Percentiles rank a stretch among this genome's conserved stretches.
Evolutionary conservation across 2,888 invertebrate species (phyloP).

Genomic region (Pachycephus smyrnensis): DNA sequence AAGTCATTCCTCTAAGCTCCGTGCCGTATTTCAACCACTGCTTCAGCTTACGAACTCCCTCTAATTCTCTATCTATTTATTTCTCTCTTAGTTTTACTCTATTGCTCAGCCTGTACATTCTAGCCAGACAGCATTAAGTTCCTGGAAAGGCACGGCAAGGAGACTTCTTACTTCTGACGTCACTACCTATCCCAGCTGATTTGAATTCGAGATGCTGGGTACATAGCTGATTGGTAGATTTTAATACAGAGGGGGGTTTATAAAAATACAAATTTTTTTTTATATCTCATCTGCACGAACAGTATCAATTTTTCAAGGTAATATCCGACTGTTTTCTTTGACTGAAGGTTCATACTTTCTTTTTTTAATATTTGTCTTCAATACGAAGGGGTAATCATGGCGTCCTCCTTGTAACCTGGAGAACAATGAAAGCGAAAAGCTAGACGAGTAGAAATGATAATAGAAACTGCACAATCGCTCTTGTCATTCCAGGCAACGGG

Average conservation of each 20-base stretch:
- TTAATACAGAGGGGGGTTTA: background rate
- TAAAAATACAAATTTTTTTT: no score
- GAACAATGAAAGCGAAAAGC: no score
- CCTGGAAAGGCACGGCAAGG: background rate
- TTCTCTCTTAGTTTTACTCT: background rate
- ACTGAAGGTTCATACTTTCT: no score
- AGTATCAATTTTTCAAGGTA: no score
- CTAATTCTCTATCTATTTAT: background rate
- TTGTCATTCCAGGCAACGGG: no score
- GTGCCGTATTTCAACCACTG: background rate
- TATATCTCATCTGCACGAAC: no score
- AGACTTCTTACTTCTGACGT: background rate
- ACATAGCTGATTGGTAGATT: background rate
- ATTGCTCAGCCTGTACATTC: background rate
- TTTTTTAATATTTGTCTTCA: no score
- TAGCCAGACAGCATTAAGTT: background rate
- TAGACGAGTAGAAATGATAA: no score
- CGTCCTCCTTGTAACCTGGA: no score
- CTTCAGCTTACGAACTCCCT: background rate
- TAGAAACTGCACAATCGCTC: no score
- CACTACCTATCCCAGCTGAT: background rate
- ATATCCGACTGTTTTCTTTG: no score
- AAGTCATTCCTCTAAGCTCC: background rate
- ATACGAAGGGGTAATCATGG: no score
- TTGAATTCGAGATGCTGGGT: background rate